Conservation (phyloP, 2,797 vertebrate species). For the Lepidocolaptes lacrymiger region DNA sequence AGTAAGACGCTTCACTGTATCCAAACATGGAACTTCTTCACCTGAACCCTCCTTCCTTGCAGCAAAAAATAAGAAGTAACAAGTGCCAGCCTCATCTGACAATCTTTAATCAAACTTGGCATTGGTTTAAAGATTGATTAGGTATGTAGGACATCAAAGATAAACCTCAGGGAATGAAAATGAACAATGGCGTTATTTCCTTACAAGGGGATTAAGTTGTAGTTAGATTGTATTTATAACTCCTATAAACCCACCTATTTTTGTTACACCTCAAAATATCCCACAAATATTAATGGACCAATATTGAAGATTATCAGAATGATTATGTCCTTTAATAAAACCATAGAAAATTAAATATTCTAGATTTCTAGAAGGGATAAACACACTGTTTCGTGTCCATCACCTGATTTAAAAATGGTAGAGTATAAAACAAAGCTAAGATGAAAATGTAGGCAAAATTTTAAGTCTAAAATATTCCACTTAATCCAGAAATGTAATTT, state of each 20-base stretch:
- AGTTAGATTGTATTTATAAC: not conserved
- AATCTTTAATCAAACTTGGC: constrained; percentile 41
- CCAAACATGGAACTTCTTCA: not conserved
- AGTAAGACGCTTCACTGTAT: not conserved
- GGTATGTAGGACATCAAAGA: constrained; percentile 39
- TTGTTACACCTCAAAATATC: not conserved
- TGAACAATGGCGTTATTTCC: constrained; percentile 46
- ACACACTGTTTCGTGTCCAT: not conserved
- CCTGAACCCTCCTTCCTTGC: not conserved
- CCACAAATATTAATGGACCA: not conserved
- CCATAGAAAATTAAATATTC: not conserved
- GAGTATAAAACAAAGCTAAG: not conserved
- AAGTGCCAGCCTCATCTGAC: constrained; percentile 16
- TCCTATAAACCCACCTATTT: not conserved
- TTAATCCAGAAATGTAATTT: constrained; percentile 29
- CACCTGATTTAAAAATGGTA: not conserved
- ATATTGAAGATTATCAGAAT: not conserved
- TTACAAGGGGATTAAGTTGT: not conserved
- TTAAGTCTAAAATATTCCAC: constrained; percentile 41
- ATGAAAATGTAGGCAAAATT: constrained; percentile 56
- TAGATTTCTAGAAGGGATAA: not conserved
- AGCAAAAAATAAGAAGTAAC: constrained; percentile 10
- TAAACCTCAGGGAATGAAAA: constrained; percentile 54
- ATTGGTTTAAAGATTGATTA: constrained; percentile 57
- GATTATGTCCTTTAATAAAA: not conserved